Base-by-base conservation (phyloP, 2,888 invertebrate genomes). In the Caenorhabditis wallacei region DNA sequence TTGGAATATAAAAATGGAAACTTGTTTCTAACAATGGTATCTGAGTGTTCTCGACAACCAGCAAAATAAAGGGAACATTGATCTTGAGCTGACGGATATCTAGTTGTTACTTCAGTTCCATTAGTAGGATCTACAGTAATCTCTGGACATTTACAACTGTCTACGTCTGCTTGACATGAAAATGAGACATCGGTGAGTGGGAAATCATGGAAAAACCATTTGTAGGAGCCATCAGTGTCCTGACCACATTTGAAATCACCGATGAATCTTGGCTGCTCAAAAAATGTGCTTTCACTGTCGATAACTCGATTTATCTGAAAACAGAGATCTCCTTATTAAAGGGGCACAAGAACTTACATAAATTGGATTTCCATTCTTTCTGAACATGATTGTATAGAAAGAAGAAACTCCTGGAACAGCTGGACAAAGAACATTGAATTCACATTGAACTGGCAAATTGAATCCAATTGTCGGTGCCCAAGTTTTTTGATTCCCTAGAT, bases 281-380 rank as follows among this genome's bases (percentile, higher is more conserved):
- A 2, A 7, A 40, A 61, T 2, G 24, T 24, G 7, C 18, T 22
- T 16, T 61, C 16, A 16, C 43, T 61, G n/a, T 40, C 18, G 16
- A 61, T 16, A 3, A 61, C 61, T 20, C 43, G 22, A 61, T 61
- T 61, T 5, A 61, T 43, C 43, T 61, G 24, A 40, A 61, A 30
- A 30, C 8, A n/a, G n/a, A n/a, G n/a, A n/a, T n/a, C 37, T 7
- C 37, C 37, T 37, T 37, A n/a, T n/a, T n/a, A n/a, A 13, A 43
- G 4, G 4, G 2, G 11, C 16, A 43, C 2, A n/a, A 4, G 37
- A 37, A 37, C 59, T 37, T 20, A 59, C 59, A 40, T 35, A 59
- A 59, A 59, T 20, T 18, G 59, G 59, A n/a, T 8, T 35, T 16
- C 59, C 37, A 4, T 35, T 35, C 20, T n/a, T 35, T 59, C 59